Conservation (phyloP, 92 coral and sea anemone species). For the Bergia puertoricense region DNA sequence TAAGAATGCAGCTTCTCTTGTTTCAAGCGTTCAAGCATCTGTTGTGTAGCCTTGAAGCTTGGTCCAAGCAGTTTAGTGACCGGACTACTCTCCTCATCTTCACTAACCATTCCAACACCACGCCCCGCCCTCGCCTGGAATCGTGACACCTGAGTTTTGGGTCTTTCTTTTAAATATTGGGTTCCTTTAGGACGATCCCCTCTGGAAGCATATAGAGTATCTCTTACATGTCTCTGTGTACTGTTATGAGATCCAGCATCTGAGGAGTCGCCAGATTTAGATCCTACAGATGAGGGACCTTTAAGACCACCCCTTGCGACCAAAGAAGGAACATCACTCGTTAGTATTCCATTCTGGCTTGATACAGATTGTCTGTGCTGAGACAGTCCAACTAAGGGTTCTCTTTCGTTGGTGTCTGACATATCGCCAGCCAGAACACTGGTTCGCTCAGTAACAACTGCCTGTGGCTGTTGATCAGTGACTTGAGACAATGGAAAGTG, state of each 20-base stretch:
- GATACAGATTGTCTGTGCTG: constrained; percentile 1
- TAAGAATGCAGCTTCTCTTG: constrained; percentile 63
- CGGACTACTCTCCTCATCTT: constrained; percentile 83
- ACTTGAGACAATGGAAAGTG: background rate
- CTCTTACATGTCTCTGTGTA: background rate
- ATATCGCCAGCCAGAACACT: background rate
- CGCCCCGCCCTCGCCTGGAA: constrained; percentile 34
- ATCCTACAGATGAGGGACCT: background rate
- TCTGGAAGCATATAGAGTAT: background rate
- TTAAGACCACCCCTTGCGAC: constrained; percentile 13
- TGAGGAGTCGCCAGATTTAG: background rate
- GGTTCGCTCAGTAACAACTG: background rate
- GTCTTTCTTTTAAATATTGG: background rate
- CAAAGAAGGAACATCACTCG: constrained; percentile 16
- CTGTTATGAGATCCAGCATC: constrained; percentile 12
- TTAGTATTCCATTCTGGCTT: constrained; percentile 14
- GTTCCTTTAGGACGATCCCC: background rate
- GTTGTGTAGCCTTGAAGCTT: constrained; percentile 87
- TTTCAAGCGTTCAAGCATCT: constrained; percentile 73
- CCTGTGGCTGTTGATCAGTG: background rate
- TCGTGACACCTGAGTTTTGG: constrained; percentile 22
- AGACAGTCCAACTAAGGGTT: background rate
- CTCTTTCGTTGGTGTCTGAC: background rate
- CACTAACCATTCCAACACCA: constrained; percentile 63
- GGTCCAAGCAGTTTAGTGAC: constrained; percentile 97